A percentile compares a stretch with the other conserved stretches of the same genome.
Evolutionary conservation across 1,140 invertebrate species (phyloP).

Genomic region (Lordiphosa clarofinis): DNA sequence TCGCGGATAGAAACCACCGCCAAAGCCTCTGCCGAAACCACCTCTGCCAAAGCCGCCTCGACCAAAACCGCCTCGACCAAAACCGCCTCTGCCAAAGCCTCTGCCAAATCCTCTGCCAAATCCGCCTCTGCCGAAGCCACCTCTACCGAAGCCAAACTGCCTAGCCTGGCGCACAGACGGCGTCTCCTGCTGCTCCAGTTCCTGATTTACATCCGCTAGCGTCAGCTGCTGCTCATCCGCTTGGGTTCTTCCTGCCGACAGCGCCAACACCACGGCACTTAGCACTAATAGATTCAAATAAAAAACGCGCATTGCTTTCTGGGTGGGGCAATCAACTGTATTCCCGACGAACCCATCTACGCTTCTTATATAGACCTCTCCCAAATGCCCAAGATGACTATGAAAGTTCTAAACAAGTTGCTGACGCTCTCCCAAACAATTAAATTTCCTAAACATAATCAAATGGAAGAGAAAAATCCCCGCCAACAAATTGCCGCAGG

Average conservation of each 20-base stretch:
- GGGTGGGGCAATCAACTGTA: constrained; percentile 15
- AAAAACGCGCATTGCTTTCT: constrained; percentile 41
- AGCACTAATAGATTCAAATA: constrained; percentile 64
- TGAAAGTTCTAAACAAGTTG: constrained; percentile 62
- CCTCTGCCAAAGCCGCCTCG: constrained; percentile 15
- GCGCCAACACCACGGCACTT: constrained; percentile 47
- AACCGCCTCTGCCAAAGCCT: constrained; percentile 15
- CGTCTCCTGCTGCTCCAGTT: constrained; percentile 46
- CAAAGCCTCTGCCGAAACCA: constrained; percentile 29
- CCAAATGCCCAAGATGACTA: constrained; percentile 2
- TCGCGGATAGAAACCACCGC: neutral
- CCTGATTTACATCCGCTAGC: constrained; percentile 70
- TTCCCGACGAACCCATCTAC: constrained; percentile 10
- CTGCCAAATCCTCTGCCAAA: constrained; percentile 7
- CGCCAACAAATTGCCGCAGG: constrained; percentile 20
- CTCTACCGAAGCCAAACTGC: constrained; percentile 32
- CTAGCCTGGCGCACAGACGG: constrained; percentile 54
- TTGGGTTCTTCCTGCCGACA: constrained; percentile 22
- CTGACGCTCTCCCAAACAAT: constrained; percentile 58
- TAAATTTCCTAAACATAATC: constrained; percentile 71
- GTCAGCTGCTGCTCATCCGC: constrained; percentile 66
- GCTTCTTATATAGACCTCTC: constrained; percentile 49
- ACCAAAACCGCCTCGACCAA: constrained; percentile 15
- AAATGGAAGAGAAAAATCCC: constrained; percentile 58
- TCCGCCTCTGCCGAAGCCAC: constrained; percentile 20